Percentiles rank a stretch among this genome's conserved stretches.
Conservation (phyloP, 2,797 vertebrate genomes). For the Mallotus villosus region DNA sequence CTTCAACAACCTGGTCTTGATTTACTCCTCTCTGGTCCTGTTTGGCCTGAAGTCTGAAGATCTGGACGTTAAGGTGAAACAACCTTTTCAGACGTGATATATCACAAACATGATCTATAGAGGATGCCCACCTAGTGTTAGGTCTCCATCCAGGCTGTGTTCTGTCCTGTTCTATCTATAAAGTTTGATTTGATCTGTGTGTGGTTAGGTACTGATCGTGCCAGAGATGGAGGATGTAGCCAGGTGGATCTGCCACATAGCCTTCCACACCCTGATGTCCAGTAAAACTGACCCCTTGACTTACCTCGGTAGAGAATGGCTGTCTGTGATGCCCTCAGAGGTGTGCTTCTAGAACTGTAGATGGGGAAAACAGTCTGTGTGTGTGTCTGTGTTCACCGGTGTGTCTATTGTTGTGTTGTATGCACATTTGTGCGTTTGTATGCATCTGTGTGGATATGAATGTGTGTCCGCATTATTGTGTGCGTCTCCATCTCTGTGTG, state of each 20-base stretch:
- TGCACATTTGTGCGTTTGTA: neutral
- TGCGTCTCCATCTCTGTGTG: neutral
- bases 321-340: constrained; percentile 81
- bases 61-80: constrained; percentile 87
- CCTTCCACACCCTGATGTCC: constrained; percentile 78
- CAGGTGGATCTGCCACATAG: constrained; percentile 81
- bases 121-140: no score
- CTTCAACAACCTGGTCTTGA: constrained; percentile 79
- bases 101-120: no score
- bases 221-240: constrained; percentile 79
- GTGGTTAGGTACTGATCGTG: constrained; percentile 79
- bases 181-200: no score
- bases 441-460: neutral
- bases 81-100: no score
- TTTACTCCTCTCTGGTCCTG: constrained; percentile 85
- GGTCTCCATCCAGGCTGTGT: neutral
- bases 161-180: no score
- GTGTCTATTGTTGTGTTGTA: constrained; percentile 7
- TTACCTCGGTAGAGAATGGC: constrained; percentile 87
- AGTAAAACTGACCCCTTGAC: constrained; percentile 71
- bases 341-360: constrained; percentile 58
- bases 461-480: neutral
- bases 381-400: neutral
- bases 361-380: neutral
- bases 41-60: constrained; percentile 80